Percentiles rank a stretch among this genome's conserved stretches.
Conservation (phyloP, 2,888 invertebrate species). For the Xanthia icteritia region DNA sequence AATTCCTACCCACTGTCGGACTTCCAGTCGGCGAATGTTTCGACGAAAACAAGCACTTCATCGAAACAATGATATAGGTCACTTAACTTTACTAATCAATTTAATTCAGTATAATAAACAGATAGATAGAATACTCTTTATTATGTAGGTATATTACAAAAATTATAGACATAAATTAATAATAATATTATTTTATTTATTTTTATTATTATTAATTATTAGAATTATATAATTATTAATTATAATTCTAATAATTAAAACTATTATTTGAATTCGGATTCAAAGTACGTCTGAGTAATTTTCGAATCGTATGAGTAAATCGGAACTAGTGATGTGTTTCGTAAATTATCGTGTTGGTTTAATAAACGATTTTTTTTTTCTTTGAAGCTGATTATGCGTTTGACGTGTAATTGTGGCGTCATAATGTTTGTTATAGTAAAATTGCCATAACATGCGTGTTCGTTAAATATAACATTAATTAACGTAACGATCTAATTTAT, state of each 20-base stretch:
- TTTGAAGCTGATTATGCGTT: background rate
- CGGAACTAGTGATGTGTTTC: background rate
- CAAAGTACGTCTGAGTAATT: background rate
- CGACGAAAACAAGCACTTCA: conserved; percentile 1
- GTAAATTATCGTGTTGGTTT: background rate
- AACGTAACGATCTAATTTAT: background rate
- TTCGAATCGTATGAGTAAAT: background rate
- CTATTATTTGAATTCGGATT: background rate
- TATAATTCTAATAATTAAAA: too few species aligned
- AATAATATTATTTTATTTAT: too few species aligned
- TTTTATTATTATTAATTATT: too few species aligned
- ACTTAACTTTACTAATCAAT: conserved; percentile 15
- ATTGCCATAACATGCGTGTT: background rate
- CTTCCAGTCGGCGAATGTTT: conserved; percentile 7
- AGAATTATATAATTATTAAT: too few species aligned
- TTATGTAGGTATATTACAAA: too few species aligned
- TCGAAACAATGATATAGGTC: background rate
- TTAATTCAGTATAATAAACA: conserved; percentile 13
- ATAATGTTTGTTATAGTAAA: background rate
- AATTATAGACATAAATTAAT: too few species aligned
- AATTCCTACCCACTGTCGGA: conserved; percentile 23
- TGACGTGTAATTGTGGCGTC: background rate
- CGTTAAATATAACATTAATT: background rate
- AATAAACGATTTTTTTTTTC: background rate
- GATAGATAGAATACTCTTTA: too few species aligned